Evolutionary conservation across 2,797 vertebrate genomes (phyloP), one percentile per base, ranked within the genome.

Genomic region (Onychomys torridus): DNA sequence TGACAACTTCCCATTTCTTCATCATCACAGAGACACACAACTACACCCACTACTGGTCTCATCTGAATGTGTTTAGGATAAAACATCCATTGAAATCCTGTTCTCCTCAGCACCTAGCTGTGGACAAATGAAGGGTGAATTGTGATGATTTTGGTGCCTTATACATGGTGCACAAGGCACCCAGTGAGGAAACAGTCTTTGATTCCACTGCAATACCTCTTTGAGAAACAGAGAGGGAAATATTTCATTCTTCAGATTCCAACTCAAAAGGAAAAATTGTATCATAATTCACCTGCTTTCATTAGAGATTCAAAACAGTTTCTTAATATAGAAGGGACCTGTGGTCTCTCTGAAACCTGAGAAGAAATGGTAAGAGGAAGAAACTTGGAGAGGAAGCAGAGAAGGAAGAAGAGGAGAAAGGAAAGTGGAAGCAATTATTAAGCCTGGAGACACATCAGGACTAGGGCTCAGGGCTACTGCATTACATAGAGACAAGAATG

Each of bases 1-100:
- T 52, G 92, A 93, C 65, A 93, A n/a, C 63, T 96, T 95, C 83
- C 75, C 67, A 92, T 91, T 90, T 95, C 90, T 95, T 93, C 0
- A 0, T 81, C 73, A 43, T 25, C 76, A 5, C 43, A 76, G 52
- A 93, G 87, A 85, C 37, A 9, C 27, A 69, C 71, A 82, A 1
- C 43, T 57, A 32, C 73, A 40, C 78, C 37, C 87, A 69, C 52
- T 75, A 93, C 67, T 46, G 73, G 67, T 63, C 37, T 5, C 63
- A 69, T 40, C 25, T 63, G 83, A 94, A 94, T 52, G 67, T 52
- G 37, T 83, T 92, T 65, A 84, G 90, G 34, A 73, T 0, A 9
- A 49, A 89, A 29, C 32, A 67, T 79, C 75, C 23, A 57, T 63
- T 0, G 2, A 71, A 69, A 37, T 76, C 93, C 78, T 83, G 32